phyloP scores from a whole-genome alignment of 2,113 vertebrate species.

The Centropristis striata region DNA sequence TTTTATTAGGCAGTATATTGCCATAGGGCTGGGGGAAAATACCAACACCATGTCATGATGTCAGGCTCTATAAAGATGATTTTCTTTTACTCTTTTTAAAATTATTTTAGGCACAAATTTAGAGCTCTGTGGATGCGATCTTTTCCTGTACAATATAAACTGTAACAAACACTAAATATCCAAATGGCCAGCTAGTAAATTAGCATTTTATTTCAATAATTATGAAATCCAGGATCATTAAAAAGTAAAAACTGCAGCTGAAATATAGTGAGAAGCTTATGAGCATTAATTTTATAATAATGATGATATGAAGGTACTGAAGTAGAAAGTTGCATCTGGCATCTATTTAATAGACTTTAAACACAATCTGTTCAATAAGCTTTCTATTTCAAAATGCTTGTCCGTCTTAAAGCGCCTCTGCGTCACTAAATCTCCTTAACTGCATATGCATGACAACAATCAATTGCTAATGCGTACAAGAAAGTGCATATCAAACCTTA shows the following conservation, averaged over 20 bases:
- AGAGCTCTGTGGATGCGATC: constrained; percentile 38
- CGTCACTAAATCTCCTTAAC: constrained; percentile 62
- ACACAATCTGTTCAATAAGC: constrained; percentile 61
- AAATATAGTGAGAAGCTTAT: constrained; percentile 44
- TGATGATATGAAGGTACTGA: constrained; percentile 45
- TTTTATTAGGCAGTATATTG: constrained; percentile 62
- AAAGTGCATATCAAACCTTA: constrained; percentile 78
- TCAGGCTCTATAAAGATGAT: constrained; percentile 55
- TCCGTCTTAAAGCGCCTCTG: constrained; percentile 27
- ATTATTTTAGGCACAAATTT: constrained; percentile 72
- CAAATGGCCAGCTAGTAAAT: constrained; percentile 40
- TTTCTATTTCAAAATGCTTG: constrained; percentile 39
- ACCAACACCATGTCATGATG: constrained; percentile 56
- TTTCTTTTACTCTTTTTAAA: constrained; percentile 29
- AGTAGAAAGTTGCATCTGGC: constrained; percentile 57
- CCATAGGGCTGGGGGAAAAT: constrained; percentile 38
- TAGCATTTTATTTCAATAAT: constrained; percentile 25
- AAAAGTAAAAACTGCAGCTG: constrained; percentile 52
- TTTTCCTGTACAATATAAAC: constrained; percentile 59
- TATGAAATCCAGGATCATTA: constrained; percentile 34
- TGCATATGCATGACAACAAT: constrained; percentile 62
- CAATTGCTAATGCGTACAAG: constrained; percentile 54
- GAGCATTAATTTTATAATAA: constrained; percentile 49
- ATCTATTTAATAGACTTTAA: constrained; percentile 56
- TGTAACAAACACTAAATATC: constrained; percentile 44